Evolutionary conservation across 2,113 vertebrate species (phyloP), one percentile per base, ranked within the genome.

Genomic region (Alethe diademata): DNA sequence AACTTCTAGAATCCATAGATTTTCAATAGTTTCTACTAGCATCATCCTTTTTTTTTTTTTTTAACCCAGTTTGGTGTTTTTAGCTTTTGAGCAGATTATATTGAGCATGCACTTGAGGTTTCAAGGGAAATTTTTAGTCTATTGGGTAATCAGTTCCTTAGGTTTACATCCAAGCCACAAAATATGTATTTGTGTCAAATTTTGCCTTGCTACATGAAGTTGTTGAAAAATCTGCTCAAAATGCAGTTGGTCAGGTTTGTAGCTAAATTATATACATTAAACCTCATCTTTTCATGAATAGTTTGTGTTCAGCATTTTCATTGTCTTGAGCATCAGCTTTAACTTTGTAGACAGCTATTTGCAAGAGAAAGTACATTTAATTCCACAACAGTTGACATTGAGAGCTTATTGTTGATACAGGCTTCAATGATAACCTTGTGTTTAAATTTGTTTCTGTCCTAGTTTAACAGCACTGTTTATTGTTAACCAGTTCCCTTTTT

Each of bases 401-500:
- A 88, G 53, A 95, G 14, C 22, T 53, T 72, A 71, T 35, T 88
- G 60, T 71, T 89, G 56, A 75, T 72, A 35, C 18, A 93, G 60
- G 60, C 88, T 86, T 89, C 94, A 64, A 56, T 81, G 88, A 95
- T 71, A 97, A 93, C 92, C 15, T 65, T 26, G 47, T 76, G 51
- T 65, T 96, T 88, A 76, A 45, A 67, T 76, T 82, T 53, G n/a
- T 88, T 94, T 91, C 92, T 93, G 36, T 29, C 17, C 23, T 17
- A 50, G 74, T 86, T 96, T 88, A 94, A 78, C 66, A 80, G 50
- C 58, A 86, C 62, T 87, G 83, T 96, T 97, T 90, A 62, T 90
- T 94, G 96, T 95, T 97, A 97, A 94, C 88, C 57, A 80, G 92
- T 78, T 96, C 92, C 86, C 95, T 86, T 89, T 97, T 95, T 92